Conservation (phyloP, 30 jellyfish, hydroid and myxozoan genomes). For the Pseudorhiza aurosa region DNA sequence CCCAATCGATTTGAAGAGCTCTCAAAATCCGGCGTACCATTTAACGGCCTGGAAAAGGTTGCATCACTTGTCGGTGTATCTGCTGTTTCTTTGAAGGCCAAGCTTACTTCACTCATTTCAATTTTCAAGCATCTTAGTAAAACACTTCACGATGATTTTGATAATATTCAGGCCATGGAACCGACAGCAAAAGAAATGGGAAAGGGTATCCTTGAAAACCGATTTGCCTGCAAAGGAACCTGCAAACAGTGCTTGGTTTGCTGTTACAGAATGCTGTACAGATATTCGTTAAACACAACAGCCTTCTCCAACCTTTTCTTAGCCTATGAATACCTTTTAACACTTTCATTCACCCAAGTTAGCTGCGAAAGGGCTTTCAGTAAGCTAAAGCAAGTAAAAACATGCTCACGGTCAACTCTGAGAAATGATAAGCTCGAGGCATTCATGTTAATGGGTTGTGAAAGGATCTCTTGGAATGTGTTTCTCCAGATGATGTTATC, state of each 20-base stretch:
- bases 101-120: constrained; percentile 47
- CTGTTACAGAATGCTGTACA: constrained; percentile 51
- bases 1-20: constrained; percentile 37
- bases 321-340: constrained; percentile 37
- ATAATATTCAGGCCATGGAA: constrained; percentile 32
- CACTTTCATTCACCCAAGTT: constrained; percentile 37
- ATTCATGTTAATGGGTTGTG: constrained; percentile 33
- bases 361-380: constrained; percentile 40
- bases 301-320: constrained; percentile 23
- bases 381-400: constrained; percentile 22
- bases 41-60: constrained; percentile 9
- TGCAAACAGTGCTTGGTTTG: constrained; percentile 35
- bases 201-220: constrained; percentile 32
- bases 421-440: constrained; percentile 33
- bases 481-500: constrained; percentile 18
- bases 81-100: constrained; percentile 12
- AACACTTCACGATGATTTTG: constrained; percentile 26
- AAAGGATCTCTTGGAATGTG: constrained; percentile 16
- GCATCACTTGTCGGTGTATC: constrained; percentile 3
- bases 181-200: constrained; percentile 6
- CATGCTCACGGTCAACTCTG: constrained; percentile 35
- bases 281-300: constrained; percentile 32
- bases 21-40: constrained; percentile 9
- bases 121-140: constrained; percentile 23
- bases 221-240: constrained; percentile 39